Evolutionary conservation across 2,797 vertebrate species (phyloP), one percentile per base, ranked within the genome.

Genomic region (Chaenodraco wilsoni): DNA sequence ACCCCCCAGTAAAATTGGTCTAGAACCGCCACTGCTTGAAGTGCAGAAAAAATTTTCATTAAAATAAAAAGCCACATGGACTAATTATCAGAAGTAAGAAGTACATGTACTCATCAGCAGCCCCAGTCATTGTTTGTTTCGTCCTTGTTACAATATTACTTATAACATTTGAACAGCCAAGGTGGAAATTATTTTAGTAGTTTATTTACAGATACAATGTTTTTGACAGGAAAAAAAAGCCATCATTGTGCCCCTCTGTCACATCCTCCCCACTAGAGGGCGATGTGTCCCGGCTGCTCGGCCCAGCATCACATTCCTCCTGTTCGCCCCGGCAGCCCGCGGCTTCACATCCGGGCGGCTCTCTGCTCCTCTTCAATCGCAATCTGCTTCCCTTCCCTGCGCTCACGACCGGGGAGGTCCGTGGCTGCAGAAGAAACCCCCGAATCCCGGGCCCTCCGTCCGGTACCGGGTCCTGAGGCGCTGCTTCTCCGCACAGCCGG

Each of bases 271-370:
- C 88, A 3, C 57, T 1, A 61, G 85, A 16, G n/a, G 89, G 79
- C 88, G 86, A 88, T 88, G 79, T 87, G 54, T 6, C 65, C 3
- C 54, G 9, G 31, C 10, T 1, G 37, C 9, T 45, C n/a, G 0
- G 16, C 9, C 13, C 1, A 21, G 23, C 21, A 44, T 44, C 58
- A 5, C 33, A 9, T 4, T 55, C 64, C 58, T 55, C 50, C 2
- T 57, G 59, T 37, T 84, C 79, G 76, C 78, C 84, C 83, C 83
- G 88, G 85, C 76, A 69, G 64, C 68, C 72, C 44, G 78, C 81
- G 23, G 62, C 76, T 81, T 85, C 66, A 83, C 91, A 91, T 95
- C 94, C 94, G 93, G 94, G 92, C 88, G 76, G 60, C 76, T 65
- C 66, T 61, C 66, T 67, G 78, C 87, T 81, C 70, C 82, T 74